A percentile compares a stretch with the other conserved stretches of the same genome.
These are phyloP conservation scores for Eurystomus glaucurus DNA, from an alignment of 2,797 vertebrate genomes.

Conservation along the genomic window DNA sequence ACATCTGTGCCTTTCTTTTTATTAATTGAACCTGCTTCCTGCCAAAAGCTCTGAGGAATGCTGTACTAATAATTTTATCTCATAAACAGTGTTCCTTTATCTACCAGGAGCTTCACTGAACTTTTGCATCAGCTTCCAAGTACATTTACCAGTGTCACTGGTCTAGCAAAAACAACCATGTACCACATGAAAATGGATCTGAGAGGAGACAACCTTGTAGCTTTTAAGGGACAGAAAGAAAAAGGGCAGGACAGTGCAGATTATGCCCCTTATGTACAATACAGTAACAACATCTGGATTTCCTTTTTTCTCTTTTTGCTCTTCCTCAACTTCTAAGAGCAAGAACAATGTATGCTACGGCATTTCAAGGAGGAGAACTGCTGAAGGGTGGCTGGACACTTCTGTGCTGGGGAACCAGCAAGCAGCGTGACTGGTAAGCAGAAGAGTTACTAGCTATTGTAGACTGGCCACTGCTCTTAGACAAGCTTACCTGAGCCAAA, in stretches of 20 bases:
- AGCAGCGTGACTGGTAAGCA: neutral
- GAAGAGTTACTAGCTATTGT: neutral
- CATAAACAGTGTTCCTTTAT: neutral
- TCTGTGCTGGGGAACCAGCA: accelerated
- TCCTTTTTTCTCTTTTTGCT: neutral
- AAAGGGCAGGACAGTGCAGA: neutral
- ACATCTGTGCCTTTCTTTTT: neutral
- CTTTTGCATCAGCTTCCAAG: neutral
- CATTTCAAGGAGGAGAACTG: neutral
- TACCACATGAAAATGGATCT: neutral
- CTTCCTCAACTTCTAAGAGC: neutral
- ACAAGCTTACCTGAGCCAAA: neutral
- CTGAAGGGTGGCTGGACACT: neutral
- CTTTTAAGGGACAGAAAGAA: neutral
- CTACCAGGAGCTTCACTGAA: neutral
- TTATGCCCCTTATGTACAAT: neutral
- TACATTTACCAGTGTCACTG: neutral
- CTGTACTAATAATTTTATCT: neutral
- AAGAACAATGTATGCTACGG: neutral
- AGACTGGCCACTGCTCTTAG: neutral
- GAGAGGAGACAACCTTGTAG: neutral
- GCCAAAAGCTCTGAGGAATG: neutral
- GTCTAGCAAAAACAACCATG: neutral
- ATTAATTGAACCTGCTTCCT: neutral
- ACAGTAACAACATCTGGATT: neutral